phyloP scores from a whole-genome alignment of 2,888 invertebrate genomes.

The Zhuqinia jingwanae region DNA sequence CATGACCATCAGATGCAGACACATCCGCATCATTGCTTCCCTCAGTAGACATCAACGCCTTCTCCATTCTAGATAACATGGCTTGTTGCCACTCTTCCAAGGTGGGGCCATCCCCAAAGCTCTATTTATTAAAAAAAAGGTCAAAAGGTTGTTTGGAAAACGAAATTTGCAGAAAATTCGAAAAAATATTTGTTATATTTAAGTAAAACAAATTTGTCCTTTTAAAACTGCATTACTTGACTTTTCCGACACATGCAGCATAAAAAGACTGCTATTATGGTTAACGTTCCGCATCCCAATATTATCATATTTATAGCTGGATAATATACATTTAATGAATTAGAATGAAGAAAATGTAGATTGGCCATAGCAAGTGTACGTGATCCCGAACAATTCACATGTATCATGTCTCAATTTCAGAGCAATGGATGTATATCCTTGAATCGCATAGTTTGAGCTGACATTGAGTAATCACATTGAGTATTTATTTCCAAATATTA shows the following conservation, averaged over 20 bases:
- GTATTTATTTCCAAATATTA: no score
- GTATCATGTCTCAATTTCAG: neutral
- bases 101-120: neutral
- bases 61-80: neutral
- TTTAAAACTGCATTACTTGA: constrained; percentile 5
- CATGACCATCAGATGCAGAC: no score
- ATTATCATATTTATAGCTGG: neutral
- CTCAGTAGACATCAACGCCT: no score
- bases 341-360: no score
- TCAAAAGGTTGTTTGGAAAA: neutral
- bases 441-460: neutral
- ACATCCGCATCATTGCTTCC: no score
- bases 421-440: neutral
- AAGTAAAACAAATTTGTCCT: neutral
- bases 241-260: constrained; percentile 32
- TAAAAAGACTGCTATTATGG: neutral
- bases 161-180: neutral
- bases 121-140: neutral
- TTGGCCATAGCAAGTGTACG: neutral
- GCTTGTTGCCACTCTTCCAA: constrained; percentile 4
- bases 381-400: neutral
- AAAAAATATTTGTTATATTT: no score
- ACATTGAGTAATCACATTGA: neutral
- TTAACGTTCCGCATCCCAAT: constrained; percentile 3
- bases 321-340: neutral